Conservation (phyloP, 2,888 invertebrate genomes). For the Chrysotoxum bicinctum region DNA sequence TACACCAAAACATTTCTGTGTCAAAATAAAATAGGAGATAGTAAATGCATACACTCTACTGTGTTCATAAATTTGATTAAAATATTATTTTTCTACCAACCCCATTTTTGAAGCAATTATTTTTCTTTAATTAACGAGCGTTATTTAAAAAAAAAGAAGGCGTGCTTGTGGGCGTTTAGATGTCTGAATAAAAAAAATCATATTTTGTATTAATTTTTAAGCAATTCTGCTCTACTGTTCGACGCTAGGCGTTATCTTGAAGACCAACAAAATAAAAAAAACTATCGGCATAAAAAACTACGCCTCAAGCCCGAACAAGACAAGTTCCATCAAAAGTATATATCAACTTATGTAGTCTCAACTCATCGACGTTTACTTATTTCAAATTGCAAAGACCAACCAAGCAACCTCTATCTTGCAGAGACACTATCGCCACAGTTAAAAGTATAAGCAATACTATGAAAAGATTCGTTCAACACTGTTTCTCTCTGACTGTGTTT, state of each 20-base stretch:
- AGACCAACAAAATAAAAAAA: background rate
- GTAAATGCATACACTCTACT: no score
- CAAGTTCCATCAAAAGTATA: conserved; percentile 22
- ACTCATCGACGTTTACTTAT: conserved; percentile 28
- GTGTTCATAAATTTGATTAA: no score
- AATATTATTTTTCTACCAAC: no score
- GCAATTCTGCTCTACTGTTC: background rate
- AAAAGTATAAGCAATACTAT: conserved; percentile 1
- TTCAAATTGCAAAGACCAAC: conserved; percentile 31
- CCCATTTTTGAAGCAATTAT: no score
- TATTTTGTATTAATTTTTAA: background rate
- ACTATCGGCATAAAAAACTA: background rate
- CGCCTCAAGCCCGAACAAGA: background rate
- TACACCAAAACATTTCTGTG: no score
- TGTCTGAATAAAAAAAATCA: no score
- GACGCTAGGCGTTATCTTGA: background rate
- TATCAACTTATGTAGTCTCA: background rate
- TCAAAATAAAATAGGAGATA: no score
- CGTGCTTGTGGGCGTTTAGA: no score
- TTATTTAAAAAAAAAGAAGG: no score
- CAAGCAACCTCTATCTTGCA: background rate
- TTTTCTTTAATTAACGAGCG: no score
- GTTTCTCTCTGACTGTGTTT: background rate
- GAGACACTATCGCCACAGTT: background rate
- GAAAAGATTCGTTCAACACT: background rate